Conservation (phyloP, 1,140 invertebrate genomes). For the Solenopsis fugax region DNA sequence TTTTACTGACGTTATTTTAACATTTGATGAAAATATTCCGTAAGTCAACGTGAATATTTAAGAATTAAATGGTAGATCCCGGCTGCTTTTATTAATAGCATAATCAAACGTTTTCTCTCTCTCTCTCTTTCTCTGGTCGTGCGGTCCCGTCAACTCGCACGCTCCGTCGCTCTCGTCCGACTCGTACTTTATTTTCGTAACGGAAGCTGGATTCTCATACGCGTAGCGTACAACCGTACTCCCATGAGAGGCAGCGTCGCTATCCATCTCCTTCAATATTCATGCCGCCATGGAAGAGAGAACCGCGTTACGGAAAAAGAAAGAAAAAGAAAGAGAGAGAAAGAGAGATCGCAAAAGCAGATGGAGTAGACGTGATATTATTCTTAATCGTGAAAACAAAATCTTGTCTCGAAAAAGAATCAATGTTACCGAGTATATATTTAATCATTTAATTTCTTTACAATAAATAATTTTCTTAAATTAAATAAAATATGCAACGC, state of each 20-base stretch:
- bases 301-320: slow-evolving; percentile 27
- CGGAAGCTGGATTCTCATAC: slow-evolving; percentile 72
- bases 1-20: slow-evolving; percentile 7
- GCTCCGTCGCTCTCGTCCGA: slow-evolving; percentile 65
- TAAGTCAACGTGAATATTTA: slow-evolving; percentile 34
- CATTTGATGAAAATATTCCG: neutral
- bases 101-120: slow-evolving; percentile 58
- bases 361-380: slow-evolving; percentile 48
- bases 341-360: slow-evolving; percentile 10
- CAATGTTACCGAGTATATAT: neutral
- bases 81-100: slow-evolving; percentile 66
- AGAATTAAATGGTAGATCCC: slow-evolving; percentile 10
- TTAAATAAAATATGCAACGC: neutral
- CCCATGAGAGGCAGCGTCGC: slow-evolving; percentile 67
- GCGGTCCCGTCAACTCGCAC: slow-evolving; percentile 60
- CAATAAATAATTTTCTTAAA: neutral
- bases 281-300: slow-evolving; percentile 34
- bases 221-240: slow-evolving; percentile 56
- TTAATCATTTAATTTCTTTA: neutral
- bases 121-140: slow-evolving; percentile 49
- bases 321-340: neutral
- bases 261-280: slow-evolving; percentile 75
- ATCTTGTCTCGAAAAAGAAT: neutral
- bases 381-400: slow-evolving; percentile 41
- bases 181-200: slow-evolving; percentile 77